phyloP scores from a whole-genome alignment of 2,888 invertebrate genomes.

The Latrodectus elegans region DNA sequence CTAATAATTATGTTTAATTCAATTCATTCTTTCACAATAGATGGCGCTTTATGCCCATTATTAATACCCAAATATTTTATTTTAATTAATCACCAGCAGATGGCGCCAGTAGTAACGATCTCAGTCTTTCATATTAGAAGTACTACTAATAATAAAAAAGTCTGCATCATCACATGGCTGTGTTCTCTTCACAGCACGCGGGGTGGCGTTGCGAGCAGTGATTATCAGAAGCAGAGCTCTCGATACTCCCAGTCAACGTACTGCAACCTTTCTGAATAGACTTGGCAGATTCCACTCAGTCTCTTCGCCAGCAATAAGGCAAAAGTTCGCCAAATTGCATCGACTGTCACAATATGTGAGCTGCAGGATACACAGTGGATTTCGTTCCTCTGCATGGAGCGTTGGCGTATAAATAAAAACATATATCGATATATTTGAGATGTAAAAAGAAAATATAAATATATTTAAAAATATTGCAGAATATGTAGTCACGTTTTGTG shows the following conservation, averaged over 20 bases:
- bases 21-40: too few relatives aligned
- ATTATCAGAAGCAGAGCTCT: conserved; percentile 16
- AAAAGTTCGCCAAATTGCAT: neutral
- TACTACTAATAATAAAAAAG: neutral
- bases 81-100: too few relatives aligned
- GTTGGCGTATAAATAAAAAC: neutral
- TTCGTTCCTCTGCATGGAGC: conserved; percentile 2
- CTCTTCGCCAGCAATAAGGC: neutral
- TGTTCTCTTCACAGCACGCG: conserved; percentile 38
- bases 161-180: conserved; percentile 50
- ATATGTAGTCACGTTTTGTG: neutral
- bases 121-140: too few relatives aligned
- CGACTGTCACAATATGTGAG: conserved; percentile 2
- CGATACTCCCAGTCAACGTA: conserved; percentile 26
- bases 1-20: too few relatives aligned
- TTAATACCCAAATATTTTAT: too few relatives aligned
- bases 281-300: neutral
- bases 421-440: neutral
- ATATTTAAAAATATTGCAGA: neutral
- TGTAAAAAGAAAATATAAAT: neutral
- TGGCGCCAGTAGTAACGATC: too few relatives aligned
- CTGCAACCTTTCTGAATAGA: conserved; percentile 10
- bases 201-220: conserved; percentile 36
- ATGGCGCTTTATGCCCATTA: too few relatives aligned
- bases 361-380: conserved; percentile 24